Evolutionary conservation across 2,113 vertebrate species (phyloP).

Genomic region (Poeciliopsis occidentalis): DNA sequence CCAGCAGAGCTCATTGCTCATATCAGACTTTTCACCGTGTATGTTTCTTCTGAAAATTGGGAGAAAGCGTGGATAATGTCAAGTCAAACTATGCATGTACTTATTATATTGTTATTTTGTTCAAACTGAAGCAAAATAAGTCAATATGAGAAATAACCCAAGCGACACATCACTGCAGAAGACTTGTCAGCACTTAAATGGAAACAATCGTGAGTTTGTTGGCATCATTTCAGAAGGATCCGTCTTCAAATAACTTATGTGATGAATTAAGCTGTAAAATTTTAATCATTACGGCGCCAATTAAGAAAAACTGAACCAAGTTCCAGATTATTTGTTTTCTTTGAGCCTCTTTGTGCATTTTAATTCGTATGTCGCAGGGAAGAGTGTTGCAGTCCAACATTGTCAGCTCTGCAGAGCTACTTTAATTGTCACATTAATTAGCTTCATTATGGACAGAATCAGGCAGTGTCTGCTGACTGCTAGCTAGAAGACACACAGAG

Average conservation of each 20-base stretch:
- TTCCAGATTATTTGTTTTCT: background rate
- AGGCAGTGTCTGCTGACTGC: slow-evolving; percentile 51
- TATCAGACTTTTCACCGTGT: slow-evolving; percentile 17
- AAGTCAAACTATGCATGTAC: background rate
- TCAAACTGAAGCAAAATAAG: background rate
- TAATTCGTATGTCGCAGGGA: background rate
- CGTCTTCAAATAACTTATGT: background rate
- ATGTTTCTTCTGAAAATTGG: slow-evolving; percentile 15
- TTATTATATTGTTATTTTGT: slow-evolving; percentile 22
- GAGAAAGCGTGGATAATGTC: slow-evolving; percentile 18
- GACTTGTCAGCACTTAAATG: background rate
- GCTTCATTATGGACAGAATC: slow-evolving; percentile 41
- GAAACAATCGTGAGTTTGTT: background rate
- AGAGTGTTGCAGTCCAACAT: slow-evolving; percentile 7
- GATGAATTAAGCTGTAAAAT: too few species aligned
- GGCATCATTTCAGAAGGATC: background rate
- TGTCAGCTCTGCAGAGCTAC: slow-evolving; percentile 43
- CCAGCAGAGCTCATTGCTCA: slow-evolving; percentile 5
- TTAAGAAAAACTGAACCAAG: background rate
- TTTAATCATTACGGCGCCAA: too few species aligned
- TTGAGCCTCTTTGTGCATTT: background rate
- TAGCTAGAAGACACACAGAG: slow-evolving; percentile 10
- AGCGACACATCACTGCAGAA: background rate
- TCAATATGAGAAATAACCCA: background rate
- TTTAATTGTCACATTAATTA: slow-evolving; percentile 70